Base-by-base conservation (phyloP, 2,797 vertebrate genomes). In the Cynopterus sphinx region DNA sequence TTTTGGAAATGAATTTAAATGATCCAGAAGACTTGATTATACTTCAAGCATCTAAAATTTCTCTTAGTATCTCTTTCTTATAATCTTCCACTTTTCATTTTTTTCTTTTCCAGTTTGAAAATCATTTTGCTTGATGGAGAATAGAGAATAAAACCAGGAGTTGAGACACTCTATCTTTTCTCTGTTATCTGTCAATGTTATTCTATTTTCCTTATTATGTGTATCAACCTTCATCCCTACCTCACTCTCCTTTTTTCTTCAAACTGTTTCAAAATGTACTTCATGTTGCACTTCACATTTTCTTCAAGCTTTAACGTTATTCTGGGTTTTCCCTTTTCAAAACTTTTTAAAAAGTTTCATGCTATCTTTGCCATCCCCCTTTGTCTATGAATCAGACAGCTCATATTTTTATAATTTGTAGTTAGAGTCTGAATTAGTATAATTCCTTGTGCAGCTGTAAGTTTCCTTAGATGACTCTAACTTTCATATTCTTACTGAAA, bases 1-100 rank as follows among this genome's bases (percentile, higher is more conserved):
- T 59, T 82, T 93, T 59, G 41, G 6, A 73, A 92, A 86, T 93
- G 70, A 57, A 91, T 81, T 74, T 61, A 82, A 71, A 31, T 90
- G 70, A 67, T 39, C 51, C 43, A 46, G 70, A 92, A 68, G 43
- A 61, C 24, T 79, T 86, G 59, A 55, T 96, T 49, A 78, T 92
- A 94, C 92, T 51, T 15, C 82, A 89, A 59, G 13, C 9, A 46
- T 61, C 28, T 33, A 67, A 63, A 13, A 59, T 28, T 31, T 73
- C 22, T 78, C 13, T 83, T 77, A 63, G 11, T 71, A 65, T 41
- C n/a, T 68, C 16, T 78, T 93, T 16, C 85, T 73, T 36, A 61
- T 68, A 39, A 65, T 91, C 88, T 95, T 74, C 28, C 46, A 82
- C 43, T 65, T 85, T 74, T 74, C 17, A 31, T 53, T 55, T 68